A percentile compares a stretch with the other conserved stretches of the same genome.
Evolutionary conservation across 2,888 invertebrate species (phyloP).

Genomic region (Amphipoea oculea): DNA sequence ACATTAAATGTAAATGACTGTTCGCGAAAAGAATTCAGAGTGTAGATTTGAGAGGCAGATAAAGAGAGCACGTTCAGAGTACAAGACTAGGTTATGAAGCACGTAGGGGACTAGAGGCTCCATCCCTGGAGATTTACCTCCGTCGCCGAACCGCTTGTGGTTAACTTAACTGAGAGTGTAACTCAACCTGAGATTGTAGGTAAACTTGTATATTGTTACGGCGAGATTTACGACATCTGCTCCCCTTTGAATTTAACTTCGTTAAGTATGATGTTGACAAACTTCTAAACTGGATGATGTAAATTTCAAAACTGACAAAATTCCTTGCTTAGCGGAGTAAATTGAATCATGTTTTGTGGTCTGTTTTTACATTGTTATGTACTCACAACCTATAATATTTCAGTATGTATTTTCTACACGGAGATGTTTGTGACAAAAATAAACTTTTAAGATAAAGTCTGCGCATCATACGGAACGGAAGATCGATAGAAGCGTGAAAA

Average conservation of each 20-base stretch:
- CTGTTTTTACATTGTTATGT: slow-evolving; percentile 19
- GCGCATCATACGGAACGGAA: slow-evolving; percentile 46
- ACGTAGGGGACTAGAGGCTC: slow-evolving; percentile 61
- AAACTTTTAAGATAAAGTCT: slow-evolving; percentile 42
- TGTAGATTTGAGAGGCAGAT: slow-evolving; percentile 30
- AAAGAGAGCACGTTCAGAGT: slow-evolving; percentile 44
- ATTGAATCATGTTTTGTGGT: slow-evolving; percentile 16
- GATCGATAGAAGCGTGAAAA: slow-evolving; percentile 59
- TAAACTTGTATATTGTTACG: slow-evolving; percentile 66
- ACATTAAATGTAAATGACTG: slow-evolving; percentile 34
- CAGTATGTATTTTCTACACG: slow-evolving; percentile 13
- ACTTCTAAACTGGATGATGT: slow-evolving; percentile 51
- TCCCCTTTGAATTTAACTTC: slow-evolving; percentile 65
- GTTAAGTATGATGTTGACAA: slow-evolving; percentile 58
- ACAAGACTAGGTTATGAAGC: slow-evolving; percentile 43
- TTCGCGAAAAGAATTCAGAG: slow-evolving; percentile 30
- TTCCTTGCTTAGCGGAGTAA: slow-evolving; percentile 10
- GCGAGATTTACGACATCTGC: slow-evolving; percentile 67
- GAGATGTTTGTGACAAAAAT: slow-evolving; percentile 46
- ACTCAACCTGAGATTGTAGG: slow-evolving; percentile 57
- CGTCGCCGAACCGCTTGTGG: slow-evolving; percentile 70
- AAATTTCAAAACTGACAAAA: slow-evolving; percentile 46
- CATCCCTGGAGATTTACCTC: slow-evolving; percentile 74
- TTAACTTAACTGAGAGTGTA: slow-evolving; percentile 63
- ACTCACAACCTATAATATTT: slow-evolving; percentile 2